Base-by-base conservation (phyloP, 2,888 invertebrate genomes). In the Blera fallax region DNA sequence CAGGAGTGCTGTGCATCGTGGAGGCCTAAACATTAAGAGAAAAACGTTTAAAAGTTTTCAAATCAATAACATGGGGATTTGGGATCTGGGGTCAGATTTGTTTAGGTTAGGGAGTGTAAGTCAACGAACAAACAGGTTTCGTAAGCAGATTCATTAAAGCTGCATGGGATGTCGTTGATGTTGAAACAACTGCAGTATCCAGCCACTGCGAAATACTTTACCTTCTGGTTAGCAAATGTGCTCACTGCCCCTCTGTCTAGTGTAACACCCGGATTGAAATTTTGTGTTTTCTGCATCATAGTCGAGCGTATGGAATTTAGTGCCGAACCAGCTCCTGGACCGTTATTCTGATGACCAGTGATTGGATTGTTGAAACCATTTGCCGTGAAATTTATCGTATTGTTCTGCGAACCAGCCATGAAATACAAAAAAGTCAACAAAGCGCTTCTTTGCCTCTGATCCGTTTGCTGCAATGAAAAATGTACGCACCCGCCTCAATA, bases 361-460 rank as follows among this genome's bases (percentile, higher is more conserved):
- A 18, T 34, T 6, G 58, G 74, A 52, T 65, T 69, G 24, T 77
- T 80, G 54, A 85, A 85, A 48, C 88, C 88, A 87, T 89, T 88
- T 56, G 87, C 81, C 0, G 87, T 58, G 27, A 84, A 84, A 5
- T 37, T 58, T 0, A 56, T 6, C 21, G 58, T 45, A 48, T 52
- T 65, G 21, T 40, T 74, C 8, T 89, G 89, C 3, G 89, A 88
- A 69, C 90, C 89, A 14, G 89, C 89, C 90, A 90, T 89, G 45
- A 88, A 89, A 56, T 88, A 89, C 52, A 95, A 90, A 80, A 95
- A 91, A 48, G 93, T 92, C 87, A 95, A 88, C 11, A 95, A 91
- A 32, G 94, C 93, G 73, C 93, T 93, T 87, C 94, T 93, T 89
- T 95, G 94, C 88, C 94, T 94, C 74, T 95, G 90, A 56, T 95